Percentiles rank a stretch among this genome's conserved stretches.
Evolutionary conservation across 2,113 vertebrate genomes (phyloP).

Genomic region (Paracanthobrama guichenoti): DNA sequence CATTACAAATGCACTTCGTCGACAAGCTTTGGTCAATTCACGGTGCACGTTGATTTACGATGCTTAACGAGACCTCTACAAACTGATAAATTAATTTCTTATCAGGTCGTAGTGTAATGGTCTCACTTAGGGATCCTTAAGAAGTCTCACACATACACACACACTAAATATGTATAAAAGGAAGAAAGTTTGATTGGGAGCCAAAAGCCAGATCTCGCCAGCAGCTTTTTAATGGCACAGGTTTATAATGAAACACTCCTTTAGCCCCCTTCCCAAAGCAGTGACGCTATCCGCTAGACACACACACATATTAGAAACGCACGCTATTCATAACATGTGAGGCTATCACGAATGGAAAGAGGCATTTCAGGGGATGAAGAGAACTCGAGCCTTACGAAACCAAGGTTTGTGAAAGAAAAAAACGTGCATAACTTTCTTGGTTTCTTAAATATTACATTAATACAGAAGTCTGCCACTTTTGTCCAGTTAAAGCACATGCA

Average conservation of each 20-base stretch:
- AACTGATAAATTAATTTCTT: slow-evolving; percentile 10
- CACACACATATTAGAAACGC: slow-evolving; percentile 65
- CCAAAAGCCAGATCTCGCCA: slow-evolving; percentile 66
- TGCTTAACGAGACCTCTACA: neutral
- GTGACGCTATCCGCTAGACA: slow-evolving; percentile 75
- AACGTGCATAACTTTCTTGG: neutral
- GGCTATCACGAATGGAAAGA: slow-evolving; percentile 56
- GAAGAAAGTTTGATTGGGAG: slow-evolving; percentile 58
- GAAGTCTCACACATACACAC: neutral
- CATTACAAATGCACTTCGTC: slow-evolving; percentile 20
- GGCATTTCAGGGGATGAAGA: slow-evolving; percentile 49
- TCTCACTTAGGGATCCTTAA: slow-evolving; percentile 22
- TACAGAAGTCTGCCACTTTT: neutral
- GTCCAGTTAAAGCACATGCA: slow-evolving; percentile 55
- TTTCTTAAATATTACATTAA: slow-evolving; percentile 7
- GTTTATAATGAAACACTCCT: slow-evolving; percentile 79
- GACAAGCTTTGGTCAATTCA: neutral
- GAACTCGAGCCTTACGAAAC: slow-evolving; percentile 49
- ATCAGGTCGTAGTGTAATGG: neutral
- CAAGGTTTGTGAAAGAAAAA: neutral
- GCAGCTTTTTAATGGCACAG: slow-evolving; percentile 70
- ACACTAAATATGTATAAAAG: slow-evolving; percentile 25
- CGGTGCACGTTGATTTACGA: neutral
- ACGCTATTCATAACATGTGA: slow-evolving; percentile 72
- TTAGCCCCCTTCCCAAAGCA: slow-evolving; percentile 69